Base-by-base conservation (phyloP, 2,797 vertebrate genomes). In the Cossypha niveicapilla region DNA sequence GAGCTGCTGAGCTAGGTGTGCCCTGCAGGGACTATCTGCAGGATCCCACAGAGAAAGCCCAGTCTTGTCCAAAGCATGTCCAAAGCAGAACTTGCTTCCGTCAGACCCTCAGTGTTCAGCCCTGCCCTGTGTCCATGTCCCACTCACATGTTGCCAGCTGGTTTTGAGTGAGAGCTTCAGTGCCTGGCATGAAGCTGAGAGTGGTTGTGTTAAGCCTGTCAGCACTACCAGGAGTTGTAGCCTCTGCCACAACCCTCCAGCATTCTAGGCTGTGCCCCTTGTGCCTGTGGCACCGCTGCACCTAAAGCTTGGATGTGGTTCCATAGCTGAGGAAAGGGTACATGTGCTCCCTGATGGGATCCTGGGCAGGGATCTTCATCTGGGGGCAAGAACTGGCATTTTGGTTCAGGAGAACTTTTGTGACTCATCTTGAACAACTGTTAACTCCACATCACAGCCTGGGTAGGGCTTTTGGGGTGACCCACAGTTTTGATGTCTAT, bases 151-250 rank as follows among this genome's bases (percentile, higher is more conserved):
- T 30, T 28, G 9, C 44, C 44, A 65, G 37, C 58, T 32, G 23
- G 23, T 14, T 58, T 42, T 42, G 41, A 42, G 28, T 22, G 32
- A 39, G 50, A 30, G 12, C 32, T 82, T 63, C 37, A 54, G 22
- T 41, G 39, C 10, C 21, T 16, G 11, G 4, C 71, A n/a, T 0
- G 0, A 13, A 41, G 37, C 44, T 76, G 44, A 32, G 22, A 19
- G 21, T 45, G 65, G 32, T 24, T 15, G 1, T 41, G 58, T 34
- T 65, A 18, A 71, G 45, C 41, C 63, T 60, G 28, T 23, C 50
- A 51, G 65, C 50, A 14, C 53, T 56, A 32, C 32, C 50, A 53
- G 72, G 56, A 24, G 47, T 37, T 48, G 56, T 24, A 82, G 50
- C 48, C 35, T 77, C 44, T 81, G 61, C 37, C 2, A 28, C 37